Conservation (phyloP, 1,140 invertebrate species). For the Wiebesia pumilae region DNA sequence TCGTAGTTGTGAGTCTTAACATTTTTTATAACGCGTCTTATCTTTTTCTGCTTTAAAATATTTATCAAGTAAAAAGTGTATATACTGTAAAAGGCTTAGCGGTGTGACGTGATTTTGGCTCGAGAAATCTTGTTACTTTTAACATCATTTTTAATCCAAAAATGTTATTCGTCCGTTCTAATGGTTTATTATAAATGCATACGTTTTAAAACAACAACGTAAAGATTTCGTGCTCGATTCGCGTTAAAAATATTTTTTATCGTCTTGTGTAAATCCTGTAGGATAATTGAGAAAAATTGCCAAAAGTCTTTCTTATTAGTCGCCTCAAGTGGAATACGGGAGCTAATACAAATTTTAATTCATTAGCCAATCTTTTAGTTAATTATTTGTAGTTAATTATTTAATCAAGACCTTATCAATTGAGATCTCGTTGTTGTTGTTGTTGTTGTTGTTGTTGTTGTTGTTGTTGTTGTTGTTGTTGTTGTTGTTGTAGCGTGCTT, state of each 20-base stretch:
- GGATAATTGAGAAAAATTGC: no score
- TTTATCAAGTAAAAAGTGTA: neutral
- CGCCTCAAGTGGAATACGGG: no score
- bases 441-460: neutral
- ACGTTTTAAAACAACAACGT: no score
- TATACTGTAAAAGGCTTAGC: neutral
- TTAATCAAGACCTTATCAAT: neutral
- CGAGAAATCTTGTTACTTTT: neutral
- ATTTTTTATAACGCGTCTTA: slow-evolving; percentile 15
- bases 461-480: neutral
- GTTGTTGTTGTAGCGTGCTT: neutral
- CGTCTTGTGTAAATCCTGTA: no score
- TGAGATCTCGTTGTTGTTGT: neutral
- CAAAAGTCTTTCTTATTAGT: no score
- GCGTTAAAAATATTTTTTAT: no score
- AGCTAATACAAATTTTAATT: neutral
- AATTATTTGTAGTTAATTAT: neutral
- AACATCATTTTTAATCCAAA: no score
- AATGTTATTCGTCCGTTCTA: no score
- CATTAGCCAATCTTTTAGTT: neutral
- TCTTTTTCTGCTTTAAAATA: slow-evolving; percentile 13
- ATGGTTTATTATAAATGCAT: no score
- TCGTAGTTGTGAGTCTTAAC: neutral
- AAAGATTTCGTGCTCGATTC: no score
- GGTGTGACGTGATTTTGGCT: neutral